Evolutionary conservation across 2,113 vertebrate genomes (phyloP).

Genomic region (Mesitornis unicolor): DNA sequence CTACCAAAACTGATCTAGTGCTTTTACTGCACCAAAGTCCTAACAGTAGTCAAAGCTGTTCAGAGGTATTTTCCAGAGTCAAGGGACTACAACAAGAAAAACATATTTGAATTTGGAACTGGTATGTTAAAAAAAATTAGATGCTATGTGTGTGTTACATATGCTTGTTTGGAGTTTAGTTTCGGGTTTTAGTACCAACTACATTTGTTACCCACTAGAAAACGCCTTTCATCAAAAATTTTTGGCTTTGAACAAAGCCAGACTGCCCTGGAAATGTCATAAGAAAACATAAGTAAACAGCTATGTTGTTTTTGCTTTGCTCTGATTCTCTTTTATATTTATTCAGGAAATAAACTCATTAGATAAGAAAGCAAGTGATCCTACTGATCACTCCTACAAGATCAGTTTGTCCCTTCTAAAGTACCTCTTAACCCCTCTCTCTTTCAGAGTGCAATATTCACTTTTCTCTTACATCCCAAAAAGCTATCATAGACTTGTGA

Average conservation of each 20-base stretch:
- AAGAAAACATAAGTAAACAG: neutral
- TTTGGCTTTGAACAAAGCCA: neutral
- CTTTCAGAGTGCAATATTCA: neutral
- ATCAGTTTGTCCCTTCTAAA: neutral
- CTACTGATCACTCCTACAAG: neutral
- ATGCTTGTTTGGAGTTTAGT: neutral
- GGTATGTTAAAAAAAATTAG: neutral
- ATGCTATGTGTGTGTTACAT: fast-evolving
- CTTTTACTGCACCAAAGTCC: neutral
- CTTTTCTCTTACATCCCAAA: neutral
- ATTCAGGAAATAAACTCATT: neutral
- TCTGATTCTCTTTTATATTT: neutral
- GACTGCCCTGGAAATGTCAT: neutral
- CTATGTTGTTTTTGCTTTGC: fast-evolving
- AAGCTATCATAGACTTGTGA: neutral
- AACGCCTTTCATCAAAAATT: neutral
- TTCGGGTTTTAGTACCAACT: neutral
- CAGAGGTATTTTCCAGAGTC: neutral
- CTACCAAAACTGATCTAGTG: neutral
- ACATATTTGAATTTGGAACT: neutral
- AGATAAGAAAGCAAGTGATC: neutral
- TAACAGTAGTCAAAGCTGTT: neutral
- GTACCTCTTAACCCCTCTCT: neutral
- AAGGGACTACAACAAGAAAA: neutral
- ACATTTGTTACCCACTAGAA: neutral